These are phyloP conservation scores for Caenorhabditis latens DNA, from an alignment of 1,140 invertebrate genomes.

Conservation along the genomic window DNA sequence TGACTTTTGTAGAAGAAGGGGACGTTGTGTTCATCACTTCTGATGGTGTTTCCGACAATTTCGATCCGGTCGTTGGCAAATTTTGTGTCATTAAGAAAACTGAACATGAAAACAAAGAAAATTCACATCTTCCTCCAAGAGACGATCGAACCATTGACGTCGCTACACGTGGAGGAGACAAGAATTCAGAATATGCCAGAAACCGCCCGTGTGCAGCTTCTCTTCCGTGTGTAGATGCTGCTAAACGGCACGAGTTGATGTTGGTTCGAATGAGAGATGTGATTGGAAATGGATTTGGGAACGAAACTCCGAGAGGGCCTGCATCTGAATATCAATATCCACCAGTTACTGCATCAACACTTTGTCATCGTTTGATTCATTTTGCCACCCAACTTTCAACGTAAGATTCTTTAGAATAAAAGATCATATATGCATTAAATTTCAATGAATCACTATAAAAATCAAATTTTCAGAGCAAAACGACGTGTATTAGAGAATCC, in stretches of 20 bases:
- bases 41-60: conserved; percentile 93
- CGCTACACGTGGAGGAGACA: conserved; percentile 41
- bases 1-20: conserved; percentile 86
- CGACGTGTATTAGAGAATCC: conserved; percentile 86
- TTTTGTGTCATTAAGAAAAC: conserved; percentile 83
- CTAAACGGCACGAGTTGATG: conserved; percentile 86
- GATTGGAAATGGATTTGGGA: conserved; percentile 83
- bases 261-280: conserved; percentile 87
- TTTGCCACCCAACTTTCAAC: conserved; percentile 82
- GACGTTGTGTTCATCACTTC: conserved; percentile 91
- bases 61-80: conserved; percentile 93
- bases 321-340: conserved; percentile 51
- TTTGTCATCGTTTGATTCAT: conserved; percentile 85
- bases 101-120: conserved; percentile 68
- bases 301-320: conserved; percentile 38
- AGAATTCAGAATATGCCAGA: conserved; percentile 61
- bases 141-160: conserved; percentile 46
- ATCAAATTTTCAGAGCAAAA: conserved; percentile 83
- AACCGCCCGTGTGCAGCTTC: conserved; percentile 72
- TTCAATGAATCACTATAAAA: not conserved
- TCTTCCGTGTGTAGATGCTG: conserved; percentile 85
- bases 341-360: conserved; percentile 80
- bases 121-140: conserved; percentile 41
- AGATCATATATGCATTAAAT: conserved; percentile 67
- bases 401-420: conserved; percentile 59